phyloP scores from a whole-genome alignment of 35 echinoderm and acorn worm genomes.

The Ophiothrix spiculata region DNA sequence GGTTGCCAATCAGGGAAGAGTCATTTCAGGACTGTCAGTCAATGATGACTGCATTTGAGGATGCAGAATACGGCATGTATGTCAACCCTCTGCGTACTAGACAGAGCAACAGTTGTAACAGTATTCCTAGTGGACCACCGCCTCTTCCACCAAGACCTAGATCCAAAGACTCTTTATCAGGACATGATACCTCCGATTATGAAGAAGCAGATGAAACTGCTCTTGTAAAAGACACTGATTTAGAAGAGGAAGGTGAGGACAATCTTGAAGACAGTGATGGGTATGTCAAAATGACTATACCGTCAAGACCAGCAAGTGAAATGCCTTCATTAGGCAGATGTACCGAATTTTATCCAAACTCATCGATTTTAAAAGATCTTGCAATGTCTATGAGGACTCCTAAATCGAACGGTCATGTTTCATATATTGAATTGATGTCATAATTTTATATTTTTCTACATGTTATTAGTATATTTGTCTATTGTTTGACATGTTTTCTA shows the following conservation, averaged over 20 bases:
- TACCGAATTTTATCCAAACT: background rate
- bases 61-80: background rate
- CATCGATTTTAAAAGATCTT: background rate
- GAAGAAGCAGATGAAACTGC: background rate
- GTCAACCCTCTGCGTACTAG: background rate
- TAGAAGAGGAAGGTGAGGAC: background rate
- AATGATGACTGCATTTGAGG: background rate
- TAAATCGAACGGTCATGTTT: background rate
- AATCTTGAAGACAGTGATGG: background rate
- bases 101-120: background rate
- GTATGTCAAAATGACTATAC: background rate
- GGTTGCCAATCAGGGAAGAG: background rate
- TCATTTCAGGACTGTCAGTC: slow-evolving; percentile 2
- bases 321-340: background rate
- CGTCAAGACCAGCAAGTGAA: background rate
- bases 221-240: background rate
- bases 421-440: background rate
- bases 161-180: background rate
- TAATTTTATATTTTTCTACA: too few relatives aligned
- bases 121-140: background rate
- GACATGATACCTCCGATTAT: background rate
- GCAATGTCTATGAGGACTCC: background rate
- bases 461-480: too few relatives aligned
- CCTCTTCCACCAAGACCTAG: background rate
- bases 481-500: too few relatives aligned